Base-by-base conservation (phyloP, 1,140 invertebrate species). In the Hylyphantes graminicola region DNA sequence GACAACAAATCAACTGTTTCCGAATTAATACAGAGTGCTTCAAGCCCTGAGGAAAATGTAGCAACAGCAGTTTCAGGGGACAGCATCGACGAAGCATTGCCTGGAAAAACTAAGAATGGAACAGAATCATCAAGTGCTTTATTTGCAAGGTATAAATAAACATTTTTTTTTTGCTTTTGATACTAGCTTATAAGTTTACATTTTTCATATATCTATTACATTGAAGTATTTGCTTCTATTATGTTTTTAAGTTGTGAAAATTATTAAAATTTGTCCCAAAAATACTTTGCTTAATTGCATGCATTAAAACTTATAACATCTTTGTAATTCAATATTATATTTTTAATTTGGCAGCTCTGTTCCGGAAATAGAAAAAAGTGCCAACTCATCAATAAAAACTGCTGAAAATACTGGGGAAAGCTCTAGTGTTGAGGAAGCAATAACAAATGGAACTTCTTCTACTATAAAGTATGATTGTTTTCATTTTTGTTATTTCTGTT, bases 341-440 rank as follows among this genome's bases (percentile, higher is more conserved):
- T 10, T n/a, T 70, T 1, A 12, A 2, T 53, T 53, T 53, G 17
- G 12, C 59, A 80, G 65, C 59, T 80, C 65, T 48, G 59, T 68
- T 59, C 54, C n/a, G 51, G 65, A 80, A 80, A 15, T 65, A 13
- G 51, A 78, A 19, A 15, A 15, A 54, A 78, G 76, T 78, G n/a
- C n/a, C 61, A 51, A 63, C 6, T 78, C 76, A 54, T 67, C 51
- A n/a, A 35, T 78, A 17, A 78, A 78, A 78, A 74, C 61, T 59
- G 51, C 35, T 35, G 61, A 74, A 13, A 72, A 64, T 17, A 35
- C 59, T 64, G 61, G 19, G 6, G 76, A 79, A 19, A 75, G 51
- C 59, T 80, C 76, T 73, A 3, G n/a, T 50, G 19, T 35, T 70
- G 76, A 85, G 51, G 84, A 79, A 54, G 19, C 74, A 61, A 50